Evolutionary conservation across 2,888 invertebrate genomes (phyloP), one percentile per base, ranked within the genome.

Genomic region (Piscicola geometra): DNA sequence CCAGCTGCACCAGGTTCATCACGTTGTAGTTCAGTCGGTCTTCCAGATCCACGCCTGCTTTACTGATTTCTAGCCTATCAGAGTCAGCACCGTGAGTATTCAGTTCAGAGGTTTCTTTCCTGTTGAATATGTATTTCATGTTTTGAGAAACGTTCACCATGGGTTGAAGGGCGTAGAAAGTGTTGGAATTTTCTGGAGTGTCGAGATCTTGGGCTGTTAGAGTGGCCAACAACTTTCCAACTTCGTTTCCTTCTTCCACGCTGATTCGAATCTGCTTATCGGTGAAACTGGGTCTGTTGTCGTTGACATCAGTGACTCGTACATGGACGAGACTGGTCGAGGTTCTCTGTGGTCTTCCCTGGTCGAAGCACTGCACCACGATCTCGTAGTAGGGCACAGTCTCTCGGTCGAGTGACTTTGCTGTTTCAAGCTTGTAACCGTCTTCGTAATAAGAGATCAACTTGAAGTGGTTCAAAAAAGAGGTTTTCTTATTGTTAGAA

Each of bases 401-500:
- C 64, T 73, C 73, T 52, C 73, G 47, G 64, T 73, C 73, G 21
- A 73, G 35, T 21, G 73, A 60, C 28, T 30, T 64, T 1, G 73
- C 41, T 15, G 60, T 73, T 25, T 73, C 73, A 30, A 73, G 73
- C 52, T 73, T 73, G 36, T 73, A 73, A 9, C 60, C 60, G 28
- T 71, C 71, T 71, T 52, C 71, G 52, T 71, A 41, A 28, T 52
- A 3, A 0, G 50, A 12, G 25, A 25, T 15, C n/a, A 52, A 9
- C 64, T 64, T 1, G 60, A n/a, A n/a, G 52, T 64, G 25, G 60
- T 28, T 15, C 60, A 56, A n/a, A 21, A 18, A 56, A n/a, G 60
- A 56, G 3, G 5, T 5, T 56, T 56, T 21, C 60, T 56, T 25
- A 18, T 56, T 56, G 5, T 41, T 15, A 5, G 5, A 9, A 9